Conservation (phyloP, 2,113 vertebrate species). For the Fregata magnificens region DNA sequence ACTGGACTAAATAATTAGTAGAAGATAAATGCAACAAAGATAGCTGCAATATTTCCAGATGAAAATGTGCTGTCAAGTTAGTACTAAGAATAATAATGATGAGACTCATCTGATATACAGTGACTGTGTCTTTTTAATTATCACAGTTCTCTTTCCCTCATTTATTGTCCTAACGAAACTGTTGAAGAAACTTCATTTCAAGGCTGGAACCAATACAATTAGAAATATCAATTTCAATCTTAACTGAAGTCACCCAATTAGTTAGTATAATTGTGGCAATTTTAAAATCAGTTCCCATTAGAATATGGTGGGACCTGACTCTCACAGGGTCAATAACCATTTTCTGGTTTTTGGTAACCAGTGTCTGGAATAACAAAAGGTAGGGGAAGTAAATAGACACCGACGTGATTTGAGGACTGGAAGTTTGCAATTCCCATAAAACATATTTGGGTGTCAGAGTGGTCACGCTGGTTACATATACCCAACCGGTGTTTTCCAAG, state of each 20-base stretch:
- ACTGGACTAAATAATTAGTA: background rate
- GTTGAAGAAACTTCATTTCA: background rate
- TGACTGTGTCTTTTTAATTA: background rate
- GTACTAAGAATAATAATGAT: background rate
- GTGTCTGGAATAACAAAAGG: background rate
- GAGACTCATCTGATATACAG: background rate
- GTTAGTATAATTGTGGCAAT: background rate
- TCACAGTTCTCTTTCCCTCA: background rate
- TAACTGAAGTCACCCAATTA: background rate
- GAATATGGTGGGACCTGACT: background rate
- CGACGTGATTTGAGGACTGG: background rate
- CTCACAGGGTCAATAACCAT: background rate
- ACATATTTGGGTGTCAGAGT: background rate
- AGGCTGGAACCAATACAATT: background rate
- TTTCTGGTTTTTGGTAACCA: background rate
- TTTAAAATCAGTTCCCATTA: background rate
- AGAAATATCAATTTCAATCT: background rate
- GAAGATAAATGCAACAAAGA: background rate
- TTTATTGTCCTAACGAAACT: background rate
- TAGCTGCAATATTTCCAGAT: background rate
- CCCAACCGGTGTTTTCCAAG: background rate
- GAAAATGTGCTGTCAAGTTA: background rate
- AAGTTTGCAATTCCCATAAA: background rate
- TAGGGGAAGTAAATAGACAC: background rate
- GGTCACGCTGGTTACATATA: background rate